Percentiles rank a stretch among this genome's conserved stretches.
Conservation (phyloP, 2,888 invertebrate species). For the Saturnia japonica region DNA sequence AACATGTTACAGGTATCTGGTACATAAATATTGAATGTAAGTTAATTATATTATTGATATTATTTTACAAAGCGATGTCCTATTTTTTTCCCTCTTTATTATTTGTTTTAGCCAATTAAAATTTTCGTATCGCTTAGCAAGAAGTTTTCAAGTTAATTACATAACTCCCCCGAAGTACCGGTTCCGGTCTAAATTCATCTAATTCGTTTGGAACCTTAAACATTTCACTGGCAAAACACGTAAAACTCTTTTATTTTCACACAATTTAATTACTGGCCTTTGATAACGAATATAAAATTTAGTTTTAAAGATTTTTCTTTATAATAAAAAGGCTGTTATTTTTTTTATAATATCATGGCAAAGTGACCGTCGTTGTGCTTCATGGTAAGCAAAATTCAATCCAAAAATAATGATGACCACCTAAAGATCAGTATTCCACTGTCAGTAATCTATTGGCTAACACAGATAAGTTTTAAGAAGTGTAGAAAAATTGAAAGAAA, state of each 20-base stretch:
- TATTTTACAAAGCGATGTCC: background rate
- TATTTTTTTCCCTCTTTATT: background rate
- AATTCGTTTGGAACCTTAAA: slow-evolving; percentile 6
- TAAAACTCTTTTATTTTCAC: background rate
- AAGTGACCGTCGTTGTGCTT: too few species aligned
- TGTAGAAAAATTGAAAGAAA: too few species aligned
- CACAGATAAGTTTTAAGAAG: too few species aligned
- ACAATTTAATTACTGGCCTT: background rate
- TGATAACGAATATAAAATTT: background rate
- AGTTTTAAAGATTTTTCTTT: background rate
- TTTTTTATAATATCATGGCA: too few species aligned
- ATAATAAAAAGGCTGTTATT: too few species aligned
- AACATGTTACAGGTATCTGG: too few species aligned
- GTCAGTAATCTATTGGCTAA: too few species aligned
- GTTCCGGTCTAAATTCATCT: background rate
- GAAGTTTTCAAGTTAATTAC: slow-evolving; percentile 11
- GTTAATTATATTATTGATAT: background rate
- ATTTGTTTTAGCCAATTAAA: slow-evolving; percentile 6
- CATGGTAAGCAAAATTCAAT: too few species aligned
- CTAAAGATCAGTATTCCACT: too few species aligned
- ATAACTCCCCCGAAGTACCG: background rate
- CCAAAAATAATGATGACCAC: too few species aligned
- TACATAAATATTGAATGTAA: background rate
- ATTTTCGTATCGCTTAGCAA: background rate
- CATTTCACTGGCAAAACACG: background rate